Evolutionary conservation across 1,140 invertebrate genomes (phyloP), one percentile per base, ranked within the genome.

Genomic region (Melitaea cinxia): DNA sequence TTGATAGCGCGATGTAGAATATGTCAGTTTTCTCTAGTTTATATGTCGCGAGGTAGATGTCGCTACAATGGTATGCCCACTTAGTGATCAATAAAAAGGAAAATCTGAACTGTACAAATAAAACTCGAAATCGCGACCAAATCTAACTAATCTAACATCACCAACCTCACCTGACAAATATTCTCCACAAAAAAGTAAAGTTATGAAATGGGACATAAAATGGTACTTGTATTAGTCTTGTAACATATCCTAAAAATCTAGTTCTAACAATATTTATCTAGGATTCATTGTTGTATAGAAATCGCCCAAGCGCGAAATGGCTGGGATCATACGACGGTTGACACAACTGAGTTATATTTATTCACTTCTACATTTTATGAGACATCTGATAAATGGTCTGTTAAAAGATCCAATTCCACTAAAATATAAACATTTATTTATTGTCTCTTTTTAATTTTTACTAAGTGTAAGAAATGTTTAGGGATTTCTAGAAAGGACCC

Each of bases 331-430:
- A 57, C 35, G 28, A 28, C 54, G 23, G 54, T 57, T 57, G 54
- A 42, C 54, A 57, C 54, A 4, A 7, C 19, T 23, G 37, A 57
- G 54, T 42, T 57, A 57, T n/a, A n/a, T 57, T 57, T 57, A 57
- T 57, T 57, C 26, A 10, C 54, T 28, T 4, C 12, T 23, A 28
- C 37, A 45, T 57, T 57, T 45, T 57, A 57, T 57, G 37, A 42
- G 54, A 57, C 54, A 10, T 47, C 42, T 23, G 42, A 47, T 47
- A 47, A 47, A 17, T 47, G 42, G 17, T 12, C 21, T 10, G 21
- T n/a, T 21, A 23, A 47, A 47, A 19, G 19, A 21, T 21, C 19
- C 0, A 9, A 42, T 15, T 42, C 4, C 15, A 42, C 6, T 37
- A 37, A 14, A 37, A 3, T 37, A 14, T 37, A 14, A 37, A 3